These are phyloP conservation scores for Lepidocyrtoides sp. DNA, from an alignment of 2,888 invertebrate genomes.

Conservation along the genomic window DNA sequence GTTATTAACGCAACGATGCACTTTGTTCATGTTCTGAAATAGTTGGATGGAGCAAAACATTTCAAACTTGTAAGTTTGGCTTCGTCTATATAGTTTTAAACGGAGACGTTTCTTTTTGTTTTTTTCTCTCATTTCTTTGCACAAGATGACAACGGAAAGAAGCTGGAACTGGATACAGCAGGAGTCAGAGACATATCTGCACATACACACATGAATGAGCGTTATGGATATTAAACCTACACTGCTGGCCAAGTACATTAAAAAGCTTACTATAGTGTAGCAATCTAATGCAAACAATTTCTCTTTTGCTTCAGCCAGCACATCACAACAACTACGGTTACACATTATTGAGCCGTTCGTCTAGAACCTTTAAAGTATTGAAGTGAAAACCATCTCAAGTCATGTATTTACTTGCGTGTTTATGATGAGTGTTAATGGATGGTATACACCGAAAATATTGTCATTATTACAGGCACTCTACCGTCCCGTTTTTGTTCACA, in stretches of 20 bases:
- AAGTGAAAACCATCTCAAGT: slow-evolving; percentile 18
- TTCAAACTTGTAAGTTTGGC: neutral
- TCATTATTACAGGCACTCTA: neutral
- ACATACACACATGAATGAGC: no score
- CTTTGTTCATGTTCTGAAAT: neutral
- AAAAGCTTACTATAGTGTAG: neutral
- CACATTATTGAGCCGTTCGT: neutral
- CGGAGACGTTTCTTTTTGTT: no score
- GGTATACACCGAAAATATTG: neutral
- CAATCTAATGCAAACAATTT: neutral
- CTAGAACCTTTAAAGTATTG: neutral
- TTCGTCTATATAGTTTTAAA: neutral
- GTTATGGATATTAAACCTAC: no score
- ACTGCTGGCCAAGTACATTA: no score
- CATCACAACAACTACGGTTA: neutral
- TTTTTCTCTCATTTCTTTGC: no score
- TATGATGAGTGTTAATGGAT: slow-evolving; percentile 3
- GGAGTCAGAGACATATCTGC: no score
- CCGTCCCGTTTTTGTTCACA: neutral
- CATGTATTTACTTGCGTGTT: neutral
- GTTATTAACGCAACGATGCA: slow-evolving; percentile 9
- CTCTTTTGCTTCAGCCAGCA: neutral
- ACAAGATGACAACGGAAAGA: no score
- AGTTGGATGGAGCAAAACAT: neutral
- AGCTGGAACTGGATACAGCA: no score